A percentile compares a stretch with the other conserved stretches of the same genome.
phyloP scores from a whole-genome alignment of 2,113 vertebrate genomes.

The Oryctolagus cuniculus region mOryCun1.1 NC_091437.1:16092501-16093000 shows the following conservation, averaged over 20 bases:
- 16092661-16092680: not conserved
- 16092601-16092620: not conserved
- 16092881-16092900: not conserved
- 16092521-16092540: conserved; percentile 14
- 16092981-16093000: not conserved
- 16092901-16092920: not conserved
- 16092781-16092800: not conserved
- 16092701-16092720: not conserved
- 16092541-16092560: not conserved
- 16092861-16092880: not conserved
- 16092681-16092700: not conserved
- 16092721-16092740: not conserved
- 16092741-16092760: not conserved
- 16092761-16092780: not conserved
- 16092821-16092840: not conserved
- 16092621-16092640: not conserved
- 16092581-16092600: not conserved
- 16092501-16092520: not conserved
- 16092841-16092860: not conserved
- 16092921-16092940: not conserved
- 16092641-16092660: not conserved
- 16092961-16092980: not conserved
- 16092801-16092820: not conserved
- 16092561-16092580: not conserved
- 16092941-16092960: not conserved